Percentiles rank a stretch among this genome's conserved stretches.
These are phyloP conservation scores for Cataglyphis cursor DNA, from an alignment of 2,888 invertebrate genomes.

Conservation along the genomic window DNA sequence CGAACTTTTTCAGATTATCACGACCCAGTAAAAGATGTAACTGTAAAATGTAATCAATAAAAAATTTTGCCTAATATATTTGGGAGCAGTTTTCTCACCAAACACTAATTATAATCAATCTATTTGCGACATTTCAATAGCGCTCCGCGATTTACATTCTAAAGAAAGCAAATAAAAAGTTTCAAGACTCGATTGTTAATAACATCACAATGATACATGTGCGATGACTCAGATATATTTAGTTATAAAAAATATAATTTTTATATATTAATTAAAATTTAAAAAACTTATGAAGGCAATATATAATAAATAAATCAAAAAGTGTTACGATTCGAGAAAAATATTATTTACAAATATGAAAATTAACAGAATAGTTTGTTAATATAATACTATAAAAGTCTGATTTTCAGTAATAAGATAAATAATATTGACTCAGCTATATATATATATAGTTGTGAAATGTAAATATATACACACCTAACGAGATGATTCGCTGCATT, in stretches of 20 bases:
- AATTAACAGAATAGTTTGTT: not conserved
- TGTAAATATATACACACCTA: not conserved
- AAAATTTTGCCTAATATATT: slow-evolving; percentile 52
- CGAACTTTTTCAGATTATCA: slow-evolving; percentile 51
- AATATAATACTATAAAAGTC: not conserved
- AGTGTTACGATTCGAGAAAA: not conserved
- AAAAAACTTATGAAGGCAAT: not conserved
- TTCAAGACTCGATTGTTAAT: not conserved
- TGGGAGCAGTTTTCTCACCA: not conserved
- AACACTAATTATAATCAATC: not conserved
- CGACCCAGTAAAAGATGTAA: slow-evolving; percentile 45
- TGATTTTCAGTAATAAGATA: not conserved
- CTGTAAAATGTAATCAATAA: slow-evolving; percentile 54
- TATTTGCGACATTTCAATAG: not conserved
- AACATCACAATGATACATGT: not conserved
- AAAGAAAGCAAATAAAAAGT: not conserved
- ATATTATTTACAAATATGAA: too few relatives aligned
- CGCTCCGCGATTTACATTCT: not conserved
- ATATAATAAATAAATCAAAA: not conserved
- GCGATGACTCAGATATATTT: not conserved
- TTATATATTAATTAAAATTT: not conserved
- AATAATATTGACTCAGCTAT: not conserved
- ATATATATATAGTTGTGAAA: not conserved
- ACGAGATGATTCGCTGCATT: not conserved
- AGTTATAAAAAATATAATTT: not conserved